Evolutionary conservation across 2,888 invertebrate genomes (phyloP).

Genomic region (Cheilosia vulpina): DNA sequence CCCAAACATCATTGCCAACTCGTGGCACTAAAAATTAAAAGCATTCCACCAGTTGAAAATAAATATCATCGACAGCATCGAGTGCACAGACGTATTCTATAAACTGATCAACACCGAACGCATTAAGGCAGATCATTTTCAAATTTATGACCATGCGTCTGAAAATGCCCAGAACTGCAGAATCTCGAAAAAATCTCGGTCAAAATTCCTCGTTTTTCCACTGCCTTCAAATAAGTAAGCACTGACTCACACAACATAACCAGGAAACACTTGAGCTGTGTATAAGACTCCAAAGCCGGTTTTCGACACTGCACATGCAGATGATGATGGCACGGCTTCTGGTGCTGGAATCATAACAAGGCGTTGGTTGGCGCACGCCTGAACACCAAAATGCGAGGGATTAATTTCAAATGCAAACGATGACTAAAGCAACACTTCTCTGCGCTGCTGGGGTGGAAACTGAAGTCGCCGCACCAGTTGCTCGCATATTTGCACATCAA

Average conservation of each 20-base stretch:
- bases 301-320: conserved; percentile 27
- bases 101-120: conserved; percentile 38
- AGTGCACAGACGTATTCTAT: background rate
- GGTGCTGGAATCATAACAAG: conserved; percentile 23
- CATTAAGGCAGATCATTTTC: conserved; percentile 58
- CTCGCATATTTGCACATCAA: conserved; percentile 36
- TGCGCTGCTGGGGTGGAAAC: background rate
- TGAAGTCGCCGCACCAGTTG: conserved; percentile 25
- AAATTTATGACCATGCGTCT: conserved; percentile 34
- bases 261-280: conserved; percentile 30
- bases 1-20: background rate
- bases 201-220: conserved; percentile 18
- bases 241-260: conserved; percentile 44
- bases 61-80: background rate
- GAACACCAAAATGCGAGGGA: conserved; percentile 20
- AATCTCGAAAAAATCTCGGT: conserved; percentile 33
- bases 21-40: background rate
- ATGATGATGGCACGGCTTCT: conserved; percentile 5
- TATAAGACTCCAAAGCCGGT: conserved; percentile 29
- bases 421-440: conserved; percentile 50
- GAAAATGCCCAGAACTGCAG: background rate
- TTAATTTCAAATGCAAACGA: conserved; percentile 47
- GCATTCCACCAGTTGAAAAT: background rate
- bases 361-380: conserved; percentile 21
- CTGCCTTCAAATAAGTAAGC: conserved; percentile 33